These are phyloP conservation scores for Coregonus suidteri DNA, from an alignment of 2,797 vertebrate species.

Conservation along the genomic window DNA sequence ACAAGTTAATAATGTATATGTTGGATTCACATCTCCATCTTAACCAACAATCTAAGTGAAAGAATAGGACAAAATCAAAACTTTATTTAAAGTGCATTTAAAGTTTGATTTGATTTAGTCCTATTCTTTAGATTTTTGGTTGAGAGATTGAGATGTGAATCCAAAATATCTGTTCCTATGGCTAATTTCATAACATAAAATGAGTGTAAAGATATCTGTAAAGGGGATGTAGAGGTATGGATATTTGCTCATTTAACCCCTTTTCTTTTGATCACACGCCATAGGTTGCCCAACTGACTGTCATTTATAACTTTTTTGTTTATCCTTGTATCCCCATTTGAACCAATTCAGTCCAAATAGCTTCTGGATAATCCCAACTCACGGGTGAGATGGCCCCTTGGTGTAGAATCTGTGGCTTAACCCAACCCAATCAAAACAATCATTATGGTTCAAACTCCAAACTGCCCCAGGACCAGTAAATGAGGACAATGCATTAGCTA, in stretches of 20 bases:
- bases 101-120: background rate
- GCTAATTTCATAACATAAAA: background rate
- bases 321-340: slow-evolving; percentile 42
- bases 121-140: background rate
- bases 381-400: slow-evolving; percentile 34
- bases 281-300: slow-evolving; percentile 1
- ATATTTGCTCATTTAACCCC: background rate
- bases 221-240: background rate
- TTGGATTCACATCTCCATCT: no score
- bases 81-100: no score
- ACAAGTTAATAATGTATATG: no score
- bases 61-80: no score
- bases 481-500: background rate
- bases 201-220: background rate
- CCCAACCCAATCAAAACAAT: slow-evolving; percentile 25
- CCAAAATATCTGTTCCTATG: background rate
- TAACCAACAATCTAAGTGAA: no score
- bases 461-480: background rate
- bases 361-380: slow-evolving; percentile 31
- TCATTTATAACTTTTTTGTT: slow-evolving; percentile 30
- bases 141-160: background rate
- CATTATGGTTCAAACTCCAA: slow-evolving; percentile 12
- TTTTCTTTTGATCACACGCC: background rate
- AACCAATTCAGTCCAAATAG: slow-evolving; percentile 60
- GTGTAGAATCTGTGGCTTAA: slow-evolving; percentile 41